These are phyloP conservation scores for Pelodiscus sinensis DNA, from an alignment of 2,113 vertebrate genomes.

Conservation along the genomic window DNA sequence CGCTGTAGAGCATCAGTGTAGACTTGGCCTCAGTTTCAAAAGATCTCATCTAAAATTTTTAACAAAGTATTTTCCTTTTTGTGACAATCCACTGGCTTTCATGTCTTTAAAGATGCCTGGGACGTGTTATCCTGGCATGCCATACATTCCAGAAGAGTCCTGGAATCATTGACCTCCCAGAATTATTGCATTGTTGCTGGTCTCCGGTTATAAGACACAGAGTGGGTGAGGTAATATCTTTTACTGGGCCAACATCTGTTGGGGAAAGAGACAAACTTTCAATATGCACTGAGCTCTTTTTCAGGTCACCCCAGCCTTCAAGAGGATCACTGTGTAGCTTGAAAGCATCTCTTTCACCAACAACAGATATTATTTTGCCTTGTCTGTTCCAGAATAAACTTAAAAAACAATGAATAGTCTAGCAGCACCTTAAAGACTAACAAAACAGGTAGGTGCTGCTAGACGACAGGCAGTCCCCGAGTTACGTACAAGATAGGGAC, in stretches of 20 bases:
- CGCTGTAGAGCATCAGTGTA: not conserved
- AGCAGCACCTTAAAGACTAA: too few relatives aligned
- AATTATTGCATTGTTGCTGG: not conserved
- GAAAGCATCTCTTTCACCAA: not conserved
- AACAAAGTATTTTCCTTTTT: not conserved
- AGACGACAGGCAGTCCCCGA: too few relatives aligned
- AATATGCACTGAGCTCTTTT: not conserved
- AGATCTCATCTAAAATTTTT: not conserved
- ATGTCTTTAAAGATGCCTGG: not conserved
- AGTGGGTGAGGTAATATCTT: not conserved
- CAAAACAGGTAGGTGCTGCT: too few relatives aligned
- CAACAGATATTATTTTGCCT: not conserved
- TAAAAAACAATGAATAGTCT: too few relatives aligned
- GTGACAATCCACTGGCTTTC: not conserved
- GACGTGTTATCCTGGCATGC: not conserved
- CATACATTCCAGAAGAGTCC: not conserved
- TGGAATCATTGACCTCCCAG: not conserved
- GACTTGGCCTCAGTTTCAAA: not conserved
- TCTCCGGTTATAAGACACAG: not conserved
- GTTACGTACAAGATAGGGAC: too few relatives aligned
- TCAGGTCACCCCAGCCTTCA: too few relatives aligned
- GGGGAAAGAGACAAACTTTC: not conserved
- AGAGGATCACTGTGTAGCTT: too few relatives aligned
- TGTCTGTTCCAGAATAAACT: not conserved
- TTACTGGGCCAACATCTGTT: not conserved